Evolutionary conservation across 2,113 vertebrate genomes (phyloP).

Genomic region (Noturus placidus): DNA sequence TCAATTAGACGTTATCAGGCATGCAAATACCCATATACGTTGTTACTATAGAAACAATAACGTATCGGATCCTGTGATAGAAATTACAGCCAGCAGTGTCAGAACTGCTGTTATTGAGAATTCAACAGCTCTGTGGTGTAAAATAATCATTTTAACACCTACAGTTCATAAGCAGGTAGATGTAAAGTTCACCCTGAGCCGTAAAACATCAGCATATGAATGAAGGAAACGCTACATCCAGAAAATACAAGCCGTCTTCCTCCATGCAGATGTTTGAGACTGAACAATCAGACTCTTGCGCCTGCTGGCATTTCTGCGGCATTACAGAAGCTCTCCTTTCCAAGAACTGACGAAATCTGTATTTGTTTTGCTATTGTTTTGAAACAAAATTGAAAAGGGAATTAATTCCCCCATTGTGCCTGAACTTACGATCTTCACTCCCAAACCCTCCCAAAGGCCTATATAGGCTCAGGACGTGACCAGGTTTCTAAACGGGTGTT

Average conservation of each 20-base stretch:
- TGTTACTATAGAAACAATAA: neutral
- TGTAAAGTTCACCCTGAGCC: no score
- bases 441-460: neutral
- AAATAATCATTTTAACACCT: neutral
- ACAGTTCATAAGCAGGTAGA: neutral
- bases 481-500: neutral
- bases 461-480: conserved; percentile 3
- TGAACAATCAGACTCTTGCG: conserved; percentile 9
- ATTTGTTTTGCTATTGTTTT: conserved; percentile 17
- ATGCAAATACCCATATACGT: neutral
- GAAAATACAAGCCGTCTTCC: neutral
- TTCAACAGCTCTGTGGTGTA: neutral
- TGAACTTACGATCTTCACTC: conserved; percentile 20
- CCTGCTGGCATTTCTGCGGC: neutral
- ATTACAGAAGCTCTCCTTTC: neutral
- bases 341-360: neutral
- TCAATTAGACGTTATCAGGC: neutral
- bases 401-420: conserved; percentile 11
- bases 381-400: conserved; percentile 34
- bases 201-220: neutral
- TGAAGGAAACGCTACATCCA: neutral
- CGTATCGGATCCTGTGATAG: neutral
- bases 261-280: neutral
- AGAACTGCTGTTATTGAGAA: no score
- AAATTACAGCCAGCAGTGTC: neutral